Conservation (phyloP, 1,140 invertebrate species). For the Achatina immaculata region DNA sequence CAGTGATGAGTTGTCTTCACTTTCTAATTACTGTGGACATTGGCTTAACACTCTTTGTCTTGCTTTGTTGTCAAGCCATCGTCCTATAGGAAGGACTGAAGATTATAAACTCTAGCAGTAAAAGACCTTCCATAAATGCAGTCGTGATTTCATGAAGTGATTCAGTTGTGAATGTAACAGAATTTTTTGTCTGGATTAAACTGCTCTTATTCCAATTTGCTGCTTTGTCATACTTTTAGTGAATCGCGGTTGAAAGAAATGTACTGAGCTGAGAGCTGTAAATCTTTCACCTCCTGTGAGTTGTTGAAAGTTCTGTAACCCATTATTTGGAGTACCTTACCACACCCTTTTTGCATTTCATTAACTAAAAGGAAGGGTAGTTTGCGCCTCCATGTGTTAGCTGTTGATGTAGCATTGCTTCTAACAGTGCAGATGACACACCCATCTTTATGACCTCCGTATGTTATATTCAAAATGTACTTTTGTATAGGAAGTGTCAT, state of each 20-base stretch:
- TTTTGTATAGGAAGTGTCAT: background rate
- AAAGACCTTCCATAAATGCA: too few relatives aligned
- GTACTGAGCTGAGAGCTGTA: background rate
- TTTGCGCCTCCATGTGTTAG: constrained; percentile 7
- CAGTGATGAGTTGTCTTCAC: too few relatives aligned
- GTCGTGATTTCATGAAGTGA: too few relatives aligned
- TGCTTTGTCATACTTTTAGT: background rate
- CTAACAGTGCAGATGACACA: constrained; percentile 18
- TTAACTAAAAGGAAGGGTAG: background rate
- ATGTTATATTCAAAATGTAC: constrained; percentile 36
- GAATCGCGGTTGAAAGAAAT: background rate
- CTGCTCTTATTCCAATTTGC: too few relatives aligned
- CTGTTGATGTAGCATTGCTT: constrained; percentile 18
- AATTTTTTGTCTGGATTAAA: too few relatives aligned
- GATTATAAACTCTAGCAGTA: too few relatives aligned
- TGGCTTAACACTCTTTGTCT: too few relatives aligned
- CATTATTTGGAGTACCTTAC: background rate
- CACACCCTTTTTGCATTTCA: background rate
- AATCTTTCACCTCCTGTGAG: background rate
- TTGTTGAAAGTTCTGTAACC: background rate
- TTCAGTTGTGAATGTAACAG: too few relatives aligned
- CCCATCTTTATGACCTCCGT: background rate
- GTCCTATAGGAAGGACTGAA: too few relatives aligned
- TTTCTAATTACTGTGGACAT: too few relatives aligned
- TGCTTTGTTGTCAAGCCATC: too few relatives aligned